A percentile compares a stretch with the other conserved stretches of the same genome.
Evolutionary conservation across 2,113 vertebrate genomes (phyloP).

Genomic region (cat (Felis catus)): F.catus_Fca126_mat1.0 CM031414.1:135541001-135541500

Average conservation of each 20-base stretch:
- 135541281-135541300: not conserved
- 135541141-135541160: no score
- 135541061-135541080: no score
- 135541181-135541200: no score
- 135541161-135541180: no score
- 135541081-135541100: no score
- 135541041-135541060: no score
- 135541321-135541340: not conserved
- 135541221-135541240: not conserved
- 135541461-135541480: not conserved
- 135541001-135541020: not conserved
- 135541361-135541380: not conserved
- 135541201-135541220: not conserved
- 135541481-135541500: not conserved
- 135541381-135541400: not conserved
- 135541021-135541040: no score
- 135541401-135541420: not conserved
- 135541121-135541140: no score
- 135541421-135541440: not conserved
- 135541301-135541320: not conserved
- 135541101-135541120: no score
- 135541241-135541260: not conserved
- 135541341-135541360: no score
- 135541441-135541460: accelerated
- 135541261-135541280: not conserved